Percentiles rank a stretch among this genome's conserved stretches.
Conservation (phyloP, 2,113 vertebrate species). For the Upupa epops region DNA sequence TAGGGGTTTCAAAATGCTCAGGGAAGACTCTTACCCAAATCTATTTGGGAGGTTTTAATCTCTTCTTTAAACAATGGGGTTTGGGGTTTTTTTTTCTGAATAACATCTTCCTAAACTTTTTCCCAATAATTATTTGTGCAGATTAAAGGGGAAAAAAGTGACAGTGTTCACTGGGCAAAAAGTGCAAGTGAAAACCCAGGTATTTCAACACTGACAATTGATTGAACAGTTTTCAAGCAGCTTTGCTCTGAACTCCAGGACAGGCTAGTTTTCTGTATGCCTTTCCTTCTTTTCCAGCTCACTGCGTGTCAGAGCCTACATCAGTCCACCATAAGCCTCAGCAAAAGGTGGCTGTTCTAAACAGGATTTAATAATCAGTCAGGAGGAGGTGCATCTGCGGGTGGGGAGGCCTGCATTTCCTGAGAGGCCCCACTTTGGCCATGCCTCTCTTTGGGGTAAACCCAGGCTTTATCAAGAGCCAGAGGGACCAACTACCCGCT, state of each 20-base stretch:
- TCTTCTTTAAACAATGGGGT: background rate
- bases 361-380: background rate
- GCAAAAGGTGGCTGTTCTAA: background rate
- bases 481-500: conserved; percentile 3
- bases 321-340: background rate
- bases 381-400: background rate
- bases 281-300: background rate
- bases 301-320: rapidly evolving
- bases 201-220: background rate
- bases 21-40: background rate
- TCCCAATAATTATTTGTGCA: background rate
- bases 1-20: background rate
- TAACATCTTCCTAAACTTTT: background rate
- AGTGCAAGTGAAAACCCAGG: background rate
- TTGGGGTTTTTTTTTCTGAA: background rate
- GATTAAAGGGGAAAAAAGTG: background rate
- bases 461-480: conserved; percentile 47
- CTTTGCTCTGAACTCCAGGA: background rate
- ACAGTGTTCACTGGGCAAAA: background rate
- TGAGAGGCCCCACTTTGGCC: conserved; percentile 34
- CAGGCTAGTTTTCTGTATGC: background rate
- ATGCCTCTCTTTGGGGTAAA: conserved; percentile 15
- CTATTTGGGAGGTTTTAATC: rapidly evolving
- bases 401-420: conserved; percentile 60
- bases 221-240: background rate